phyloP scores from a whole-genome alignment of 1,140 invertebrate species.

The Rhizoglyphus robini region DNA sequence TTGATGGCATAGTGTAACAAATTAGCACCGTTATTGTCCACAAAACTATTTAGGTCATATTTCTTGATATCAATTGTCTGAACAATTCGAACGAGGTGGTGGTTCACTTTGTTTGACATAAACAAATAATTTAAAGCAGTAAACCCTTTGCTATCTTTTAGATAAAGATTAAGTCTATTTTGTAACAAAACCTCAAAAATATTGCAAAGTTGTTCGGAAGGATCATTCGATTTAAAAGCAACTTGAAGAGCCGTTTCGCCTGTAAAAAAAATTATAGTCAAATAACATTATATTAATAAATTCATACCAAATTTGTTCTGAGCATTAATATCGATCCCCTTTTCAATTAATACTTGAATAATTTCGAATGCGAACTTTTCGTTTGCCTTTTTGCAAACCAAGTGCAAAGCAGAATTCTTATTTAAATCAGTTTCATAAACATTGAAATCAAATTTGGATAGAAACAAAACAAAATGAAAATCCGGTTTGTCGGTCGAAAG shows the following conservation, averaged over 20 bases:
- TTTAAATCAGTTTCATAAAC: constrained; percentile 24
- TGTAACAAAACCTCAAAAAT: background rate
- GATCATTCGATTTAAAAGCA: background rate
- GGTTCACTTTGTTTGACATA: constrained; percentile 23
- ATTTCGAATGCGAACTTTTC: constrained; percentile 6
- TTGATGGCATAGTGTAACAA: constrained; percentile 39
- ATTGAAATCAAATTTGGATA: background rate
- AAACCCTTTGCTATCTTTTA: constrained; percentile 25
- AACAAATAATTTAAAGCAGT: constrained; percentile 38
- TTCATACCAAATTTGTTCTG: constrained; percentile 24
- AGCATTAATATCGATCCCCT: constrained; percentile 27
- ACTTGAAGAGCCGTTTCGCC: background rate
- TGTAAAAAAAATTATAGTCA: background rate
- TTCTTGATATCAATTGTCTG: constrained; percentile 31
- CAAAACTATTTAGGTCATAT: constrained; percentile 31
- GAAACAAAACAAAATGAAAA: background rate
- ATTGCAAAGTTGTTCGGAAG: background rate
- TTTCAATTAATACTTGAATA: constrained; percentile 23
- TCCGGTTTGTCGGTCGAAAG: background rate
- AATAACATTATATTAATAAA: constrained; percentile 20
- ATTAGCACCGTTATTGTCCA: constrained; percentile 34
- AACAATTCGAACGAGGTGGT: constrained; percentile 15
- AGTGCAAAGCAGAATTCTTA: constrained; percentile 26
- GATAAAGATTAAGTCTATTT: background rate
- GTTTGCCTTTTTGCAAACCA: constrained; percentile 26